These are phyloP conservation scores for Craterocephalus amniculus DNA, from an alignment of 2,797 vertebrate species.

Conservation along the genomic window DNA sequence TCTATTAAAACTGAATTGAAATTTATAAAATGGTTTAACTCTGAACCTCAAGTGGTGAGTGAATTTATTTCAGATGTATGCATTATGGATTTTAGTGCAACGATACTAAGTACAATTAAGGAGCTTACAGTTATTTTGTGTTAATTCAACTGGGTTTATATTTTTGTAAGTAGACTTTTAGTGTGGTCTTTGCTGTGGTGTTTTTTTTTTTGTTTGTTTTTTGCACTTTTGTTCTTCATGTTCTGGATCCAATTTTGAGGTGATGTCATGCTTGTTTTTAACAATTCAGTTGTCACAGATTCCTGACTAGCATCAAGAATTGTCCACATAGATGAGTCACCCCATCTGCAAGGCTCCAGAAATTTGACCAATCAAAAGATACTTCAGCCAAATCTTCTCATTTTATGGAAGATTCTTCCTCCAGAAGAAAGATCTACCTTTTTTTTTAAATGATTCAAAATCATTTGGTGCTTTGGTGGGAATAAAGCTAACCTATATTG, in stretches of 20 bases:
- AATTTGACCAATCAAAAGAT: slow-evolving; percentile 2
- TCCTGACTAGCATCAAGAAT: background rate
- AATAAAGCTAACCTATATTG: background rate
- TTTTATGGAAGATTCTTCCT: background rate
- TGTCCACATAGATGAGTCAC: background rate
- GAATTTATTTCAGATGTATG: background rate
- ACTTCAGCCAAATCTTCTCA: background rate
- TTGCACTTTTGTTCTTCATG: background rate
- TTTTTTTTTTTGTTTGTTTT: no score
- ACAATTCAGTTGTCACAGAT: background rate
- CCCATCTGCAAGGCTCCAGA: background rate
- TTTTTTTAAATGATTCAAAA: background rate
- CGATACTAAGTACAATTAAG: background rate
- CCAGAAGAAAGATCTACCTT: background rate
- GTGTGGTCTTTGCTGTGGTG: no score
- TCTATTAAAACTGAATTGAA: no score
- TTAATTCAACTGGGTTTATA: background rate
- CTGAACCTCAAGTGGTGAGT: background rate
- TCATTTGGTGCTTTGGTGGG: background rate
- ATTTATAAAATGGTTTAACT: background rate
- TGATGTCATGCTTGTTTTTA: background rate
- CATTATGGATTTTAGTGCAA: no score
- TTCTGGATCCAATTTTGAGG: background rate
- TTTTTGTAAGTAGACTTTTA: no score
- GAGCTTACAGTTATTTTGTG: background rate